Conservation (phyloP, 2,797 vertebrate species). For the Balearica regulorum region DNA sequence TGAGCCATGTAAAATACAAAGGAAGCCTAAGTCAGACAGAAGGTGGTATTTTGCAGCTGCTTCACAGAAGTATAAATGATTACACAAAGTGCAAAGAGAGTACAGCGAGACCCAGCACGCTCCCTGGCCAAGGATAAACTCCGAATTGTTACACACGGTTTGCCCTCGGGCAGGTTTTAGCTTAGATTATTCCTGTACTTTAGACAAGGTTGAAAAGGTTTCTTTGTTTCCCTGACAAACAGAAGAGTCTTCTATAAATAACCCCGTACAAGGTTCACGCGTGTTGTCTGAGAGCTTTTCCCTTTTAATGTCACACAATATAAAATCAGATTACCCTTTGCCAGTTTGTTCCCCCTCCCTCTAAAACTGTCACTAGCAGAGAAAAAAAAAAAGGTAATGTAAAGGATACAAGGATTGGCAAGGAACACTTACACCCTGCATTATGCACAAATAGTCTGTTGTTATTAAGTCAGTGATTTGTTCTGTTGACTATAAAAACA, state of each 20-base stretch:
- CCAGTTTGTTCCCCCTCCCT: neutral
- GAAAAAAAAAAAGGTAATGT: neutral
- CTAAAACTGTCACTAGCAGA: neutral
- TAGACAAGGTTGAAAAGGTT: slow-evolving; percentile 30
- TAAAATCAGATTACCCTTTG: neutral
- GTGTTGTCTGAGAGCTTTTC: neutral
- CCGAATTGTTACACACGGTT: neutral
- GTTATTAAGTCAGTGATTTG: neutral
- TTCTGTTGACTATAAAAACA: neutral
- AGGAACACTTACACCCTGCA: neutral
- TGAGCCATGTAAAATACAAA: neutral
- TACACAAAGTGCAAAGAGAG: neutral
- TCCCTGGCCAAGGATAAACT: slow-evolving; percentile 16
- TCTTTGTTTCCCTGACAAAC: slow-evolving; percentile 7
- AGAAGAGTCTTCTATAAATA: slow-evolving; percentile 16
- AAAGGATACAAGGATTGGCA: neutral
- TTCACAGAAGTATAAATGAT: neutral
- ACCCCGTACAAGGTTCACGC: neutral
- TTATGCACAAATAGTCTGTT: neutral
- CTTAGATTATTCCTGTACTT: slow-evolving; percentile 10
- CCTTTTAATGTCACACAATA: neutral
- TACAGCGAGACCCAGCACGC: neutral
- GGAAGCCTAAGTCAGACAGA: neutral
- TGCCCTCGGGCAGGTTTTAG: slow-evolving; percentile 31
- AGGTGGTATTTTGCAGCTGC: neutral